These are phyloP conservation scores for Rhyzopertha dominica DNA, from an alignment of 1,140 invertebrate species.

Conservation along the genomic window DNA sequence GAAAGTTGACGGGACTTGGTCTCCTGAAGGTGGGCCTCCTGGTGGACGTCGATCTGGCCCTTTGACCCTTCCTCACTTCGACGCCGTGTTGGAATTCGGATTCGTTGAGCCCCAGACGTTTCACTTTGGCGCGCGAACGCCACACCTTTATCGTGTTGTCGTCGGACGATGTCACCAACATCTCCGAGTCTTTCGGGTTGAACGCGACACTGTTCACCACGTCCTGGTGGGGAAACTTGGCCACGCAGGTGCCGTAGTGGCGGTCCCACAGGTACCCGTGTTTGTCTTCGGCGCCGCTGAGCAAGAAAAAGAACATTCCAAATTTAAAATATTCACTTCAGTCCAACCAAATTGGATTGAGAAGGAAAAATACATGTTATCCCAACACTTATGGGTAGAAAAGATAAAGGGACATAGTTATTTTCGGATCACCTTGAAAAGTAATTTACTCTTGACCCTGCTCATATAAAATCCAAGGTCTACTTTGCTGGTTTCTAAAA, in stretches of 20 bases:
- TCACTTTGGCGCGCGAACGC: constrained; percentile 52
- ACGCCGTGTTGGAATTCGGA: constrained; percentile 30
- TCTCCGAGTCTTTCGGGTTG: constrained; percentile 75
- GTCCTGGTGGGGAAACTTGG: constrained; percentile 72
- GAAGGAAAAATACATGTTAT: too few species aligned
- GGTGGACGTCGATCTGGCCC: too few species aligned
- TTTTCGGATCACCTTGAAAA: too few species aligned
- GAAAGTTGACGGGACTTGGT: too few species aligned
- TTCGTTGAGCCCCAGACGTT: constrained; percentile 39
- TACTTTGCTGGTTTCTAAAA: too few species aligned
- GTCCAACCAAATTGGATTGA: too few species aligned
- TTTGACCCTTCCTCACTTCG: constrained; percentile 30
- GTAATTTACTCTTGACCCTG: too few species aligned
- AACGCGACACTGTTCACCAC: constrained; percentile 87
- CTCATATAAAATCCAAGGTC: too few species aligned
- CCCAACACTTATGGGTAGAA: too few species aligned
- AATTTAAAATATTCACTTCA: too few species aligned
- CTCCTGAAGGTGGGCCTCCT: too few species aligned
- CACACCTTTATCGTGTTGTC: constrained; percentile 77
- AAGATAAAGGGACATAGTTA: too few species aligned
- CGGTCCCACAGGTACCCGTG: constrained; percentile 74
- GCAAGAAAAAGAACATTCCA: constrained; percentile 34
- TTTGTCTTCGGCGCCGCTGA: constrained; percentile 80
- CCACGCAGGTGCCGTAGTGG: constrained; percentile 76
- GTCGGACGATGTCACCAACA: constrained; percentile 83